Base-by-base conservation (phyloP, 2,888 invertebrate genomes). In the Pollenia griseotomentosa region DNA sequence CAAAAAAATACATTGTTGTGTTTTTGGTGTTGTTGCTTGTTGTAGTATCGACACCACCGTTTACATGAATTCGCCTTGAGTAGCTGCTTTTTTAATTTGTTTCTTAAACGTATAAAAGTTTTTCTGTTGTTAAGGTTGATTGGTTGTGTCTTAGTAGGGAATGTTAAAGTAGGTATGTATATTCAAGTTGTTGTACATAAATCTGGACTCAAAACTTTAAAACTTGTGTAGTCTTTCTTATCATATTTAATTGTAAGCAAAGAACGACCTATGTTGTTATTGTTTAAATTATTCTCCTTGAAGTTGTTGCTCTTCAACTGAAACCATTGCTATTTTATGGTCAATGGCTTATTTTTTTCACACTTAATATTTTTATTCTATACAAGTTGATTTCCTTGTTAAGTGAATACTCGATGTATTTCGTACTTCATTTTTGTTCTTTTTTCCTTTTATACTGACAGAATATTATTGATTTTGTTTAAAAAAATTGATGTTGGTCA, bases 121-220 rank as follows among this genome's bases (percentile, higher is more conserved):
- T 44, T 40, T 89, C 88, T 87, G 88, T 88, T 87, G 88, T 90
- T 79, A 71, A 55, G 48, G 74, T 89, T 88, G 88, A 78, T 77
- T 77, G 78, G 75, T 80, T 88, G 8, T 73, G 23, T 19, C 40
- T 59, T 74, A 68, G 53, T 33, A 79, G 88, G 14, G 33, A 63
- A 51, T 42, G 68, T 59, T 10, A 68, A 51, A 33, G 33, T 33
- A 33, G 33, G n/a, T 46, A 12, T 16, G 33, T 33, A 12, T 16
- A 59, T 16, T 19, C 53, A 14, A 63, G 42, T 42, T 61, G 19
- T 23, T 33, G 12, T 23, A 44, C 57, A 57, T 51, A 19, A 68
- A 79, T 53, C 53, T 61, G 19, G 48, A 79, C 61, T 70, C 23
- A 16, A 63, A 57, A 57, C 85, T 81, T 90, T 8, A 59, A 46